Evolutionary conservation across 2,113 vertebrate species (phyloP), one percentile per base, ranked within the genome.

Genomic region (Notothenia rossii): DNA sequence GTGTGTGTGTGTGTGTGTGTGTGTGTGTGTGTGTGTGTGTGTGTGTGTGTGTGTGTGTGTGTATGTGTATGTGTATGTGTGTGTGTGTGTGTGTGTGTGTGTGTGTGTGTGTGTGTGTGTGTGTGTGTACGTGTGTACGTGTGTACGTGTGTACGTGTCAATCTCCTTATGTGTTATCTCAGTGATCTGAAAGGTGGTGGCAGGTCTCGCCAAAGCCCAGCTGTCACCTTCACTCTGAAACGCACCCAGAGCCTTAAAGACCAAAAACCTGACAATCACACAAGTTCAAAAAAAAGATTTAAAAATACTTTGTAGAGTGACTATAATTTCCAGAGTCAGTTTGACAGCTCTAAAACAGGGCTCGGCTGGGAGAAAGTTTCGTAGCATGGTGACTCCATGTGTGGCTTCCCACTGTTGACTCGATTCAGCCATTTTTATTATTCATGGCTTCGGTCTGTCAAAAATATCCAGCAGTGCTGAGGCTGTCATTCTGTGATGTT

Each of bases 161-260:
- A 8, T 86, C 66, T 60, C 3, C 72, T 53, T 58, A 65, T 60
- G 86, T 69, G 71, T 43, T 60, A 72, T 91, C 76, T 67, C 12
- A 56, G 51, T 68, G 71, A 85, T 77, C 74, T 69, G 64, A 86
- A 63, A 72, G 22, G 22, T 17, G 51, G 43, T 75, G 85, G 76
- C 68, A 77, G 72, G 71, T 81, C 67, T 75, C 48, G 48, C 65
- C 79, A 48, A 69, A 73, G 77, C 83, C 51, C 73, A 70, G 85
- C 89, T 82, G 69, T 86, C 89, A 78, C 64, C 33, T 75, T 81
- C 67, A 60, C 72, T 87, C 69, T 83, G 45, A 82, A 87, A 76
- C 75, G 71, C 78, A 71, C 65, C 58, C 51, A 54, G 45, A 77
- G 77, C 81, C 62, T 72, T 46, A 1, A 61, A 72, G n/a, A 72